Base-by-base conservation (phyloP, 2,888 invertebrate genomes). In the Trichacis sp. region DNA sequence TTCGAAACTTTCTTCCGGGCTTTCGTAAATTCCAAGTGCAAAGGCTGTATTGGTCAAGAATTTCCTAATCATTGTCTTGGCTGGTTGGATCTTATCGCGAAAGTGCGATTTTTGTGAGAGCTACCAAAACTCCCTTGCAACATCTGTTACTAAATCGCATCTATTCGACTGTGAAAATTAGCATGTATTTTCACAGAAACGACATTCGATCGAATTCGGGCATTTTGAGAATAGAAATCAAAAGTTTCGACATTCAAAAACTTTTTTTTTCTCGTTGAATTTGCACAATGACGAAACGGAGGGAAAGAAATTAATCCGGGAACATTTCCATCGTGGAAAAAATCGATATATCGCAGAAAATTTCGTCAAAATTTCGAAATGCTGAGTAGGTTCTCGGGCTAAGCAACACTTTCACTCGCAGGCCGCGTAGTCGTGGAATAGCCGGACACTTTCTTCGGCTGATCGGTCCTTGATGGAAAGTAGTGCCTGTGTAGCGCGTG, bases 381-480 rank as follows among this genome's bases (percentile, higher is more conserved):
- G 18, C 29, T 49, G 8, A 19, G 43, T 15, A 40, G 33, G 52
- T 9, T 46, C 60, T 57, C 63, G 53, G 63, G 59, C 63, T 68
- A 67, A 64, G 69, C 72, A 71, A 79, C 77, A 84, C 84, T 85
- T 84, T 84, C 84, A 82, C 84, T 82, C 72, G 17, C 8, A 8
- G 5, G 15, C 68, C 84, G 81, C 72, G 17, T 3, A 8, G 5
- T 2, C 68, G 75, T 76, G 64, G 73, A 76, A 73, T 76, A 71
- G 66, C 71, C 75, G 78, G 79, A 80, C 78, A 83, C 84, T 84
- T 84, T 84, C 84, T 84, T 84, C 79, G 80, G 73, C 80, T 77
- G 79, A 82, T 82, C 76, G 79, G 73, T 74, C 75, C 74, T 74
- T 77, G 73, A 79, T 82, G 84, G 82, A 82, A 83, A 83, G 82